Evolutionary conservation across 64 coral and sea anemone genomes (phyloP).

Genomic region (Actinia equina): DNA sequence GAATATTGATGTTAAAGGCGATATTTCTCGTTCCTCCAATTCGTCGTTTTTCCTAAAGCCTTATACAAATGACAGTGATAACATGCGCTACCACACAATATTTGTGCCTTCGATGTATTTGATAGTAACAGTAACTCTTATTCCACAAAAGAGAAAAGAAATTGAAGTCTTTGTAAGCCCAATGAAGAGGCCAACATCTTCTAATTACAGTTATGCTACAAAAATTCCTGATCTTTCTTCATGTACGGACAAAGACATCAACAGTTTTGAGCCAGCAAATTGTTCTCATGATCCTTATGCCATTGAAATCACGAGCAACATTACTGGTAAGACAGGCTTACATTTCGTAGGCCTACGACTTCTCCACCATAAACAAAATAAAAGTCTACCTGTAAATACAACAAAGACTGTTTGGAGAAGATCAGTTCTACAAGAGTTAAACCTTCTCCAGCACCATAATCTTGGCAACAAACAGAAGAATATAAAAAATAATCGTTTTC

Average conservation of each 20-base stretch:
- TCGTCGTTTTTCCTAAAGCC: background rate
- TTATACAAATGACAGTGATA: background rate
- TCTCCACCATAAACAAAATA: background rate
- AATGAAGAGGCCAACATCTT: slow-evolving; percentile 7
- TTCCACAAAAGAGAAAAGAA: background rate
- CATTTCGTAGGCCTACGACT: slow-evolving; percentile 53
- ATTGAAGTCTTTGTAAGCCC: slow-evolving; percentile 4
- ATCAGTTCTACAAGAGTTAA: background rate
- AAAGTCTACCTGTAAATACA: background rate
- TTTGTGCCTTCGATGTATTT: background rate
- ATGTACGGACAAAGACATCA: background rate
- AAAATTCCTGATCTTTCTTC: slow-evolving; percentile 11
- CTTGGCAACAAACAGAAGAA: background rate
- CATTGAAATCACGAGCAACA: slow-evolving; percentile 9
- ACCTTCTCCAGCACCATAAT: background rate
- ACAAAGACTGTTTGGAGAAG: background rate
- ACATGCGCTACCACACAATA: slow-evolving; percentile 1
- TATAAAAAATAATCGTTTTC: background rate
- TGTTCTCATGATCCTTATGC: background rate
- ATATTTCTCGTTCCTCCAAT: background rate
- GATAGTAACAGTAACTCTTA: background rate
- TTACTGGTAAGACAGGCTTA: slow-evolving; percentile 22
- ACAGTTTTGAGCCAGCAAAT: background rate
- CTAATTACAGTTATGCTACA: background rate
- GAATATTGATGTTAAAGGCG: background rate